Conservation (phyloP, 2,113 vertebrate species). For the Lasiurus cinereus region DNA sequence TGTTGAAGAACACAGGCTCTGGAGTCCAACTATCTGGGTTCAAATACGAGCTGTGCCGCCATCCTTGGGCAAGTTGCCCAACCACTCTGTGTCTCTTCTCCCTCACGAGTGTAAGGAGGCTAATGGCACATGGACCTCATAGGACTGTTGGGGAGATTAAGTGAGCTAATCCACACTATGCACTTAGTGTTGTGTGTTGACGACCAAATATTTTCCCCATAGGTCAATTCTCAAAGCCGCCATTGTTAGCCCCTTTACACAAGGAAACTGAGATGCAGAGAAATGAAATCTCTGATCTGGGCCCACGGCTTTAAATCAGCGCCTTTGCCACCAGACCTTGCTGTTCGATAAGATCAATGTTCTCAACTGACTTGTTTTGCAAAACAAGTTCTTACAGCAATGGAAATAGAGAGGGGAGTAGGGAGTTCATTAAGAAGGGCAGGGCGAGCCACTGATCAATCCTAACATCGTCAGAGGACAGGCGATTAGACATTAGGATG, state of each 20-base stretch:
- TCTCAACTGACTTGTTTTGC: conserved; percentile 71
- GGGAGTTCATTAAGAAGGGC: conserved; percentile 67
- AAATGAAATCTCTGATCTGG: conserved; percentile 13
- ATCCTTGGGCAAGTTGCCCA: conserved; percentile 30
- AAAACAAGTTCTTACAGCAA: conserved; percentile 65
- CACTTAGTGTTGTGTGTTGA: not conserved
- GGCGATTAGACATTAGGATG: not conserved
- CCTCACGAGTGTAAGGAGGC: not conserved
- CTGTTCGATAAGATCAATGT: conserved; percentile 63
- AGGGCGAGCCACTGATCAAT: conserved; percentile 65
- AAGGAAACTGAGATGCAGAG: not conserved
- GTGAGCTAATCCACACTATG: not conserved
- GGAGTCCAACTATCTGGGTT: not conserved
- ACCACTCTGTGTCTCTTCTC: not conserved
- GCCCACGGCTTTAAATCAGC: not conserved
- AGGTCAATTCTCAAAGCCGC: not conserved
- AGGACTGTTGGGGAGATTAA: not conserved
- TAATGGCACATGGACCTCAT: not conserved
- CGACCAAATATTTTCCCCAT: not conserved
- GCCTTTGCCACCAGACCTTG: not conserved
- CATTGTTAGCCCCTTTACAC: not conserved
- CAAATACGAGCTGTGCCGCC: not conserved
- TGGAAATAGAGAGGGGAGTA: conserved; percentile 52
- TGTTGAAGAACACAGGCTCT: not conserved
- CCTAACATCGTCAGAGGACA: conserved; percentile 69